Evolutionary conservation across 2,113 vertebrate genomes (phyloP).

Genomic region (Pedetes capensis): DNA sequence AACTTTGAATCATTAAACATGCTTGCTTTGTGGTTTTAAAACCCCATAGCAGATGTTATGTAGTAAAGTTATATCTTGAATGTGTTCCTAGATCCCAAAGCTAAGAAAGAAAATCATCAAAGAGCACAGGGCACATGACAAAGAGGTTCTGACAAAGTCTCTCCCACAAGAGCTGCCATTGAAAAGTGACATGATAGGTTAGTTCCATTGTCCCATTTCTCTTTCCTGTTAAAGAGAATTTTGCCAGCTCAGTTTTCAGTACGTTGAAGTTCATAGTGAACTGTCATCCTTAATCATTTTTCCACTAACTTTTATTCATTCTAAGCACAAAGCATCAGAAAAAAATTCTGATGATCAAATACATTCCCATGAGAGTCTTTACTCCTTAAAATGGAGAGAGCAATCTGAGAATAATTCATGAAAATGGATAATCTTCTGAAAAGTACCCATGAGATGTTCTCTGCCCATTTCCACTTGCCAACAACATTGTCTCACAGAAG

Average conservation of each 20-base stretch:
- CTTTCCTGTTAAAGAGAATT: slow-evolving; percentile 51
- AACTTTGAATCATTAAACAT: slow-evolving; percentile 74
- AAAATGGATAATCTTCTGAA: slow-evolving; percentile 78
- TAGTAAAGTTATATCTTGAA: slow-evolving; percentile 65
- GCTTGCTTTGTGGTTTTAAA: slow-evolving; percentile 76
- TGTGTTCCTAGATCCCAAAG: slow-evolving; percentile 56
- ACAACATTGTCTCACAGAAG: slow-evolving; percentile 43
- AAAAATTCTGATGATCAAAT: slow-evolving; percentile 72
- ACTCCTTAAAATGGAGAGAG: slow-evolving; percentile 71
- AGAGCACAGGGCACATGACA: slow-evolving; percentile 45
- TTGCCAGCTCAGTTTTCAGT: slow-evolving; percentile 67
- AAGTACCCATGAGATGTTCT: slow-evolving; percentile 58
- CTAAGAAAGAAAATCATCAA: slow-evolving; percentile 72
- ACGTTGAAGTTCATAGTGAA: slow-evolving; percentile 48
- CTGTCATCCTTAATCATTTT: slow-evolving; percentile 77
- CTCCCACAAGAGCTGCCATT: slow-evolving; percentile 34
- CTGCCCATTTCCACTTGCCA: slow-evolving; percentile 66
- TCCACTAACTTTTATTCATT: slow-evolving; percentile 71
- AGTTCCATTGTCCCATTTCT: slow-evolving; percentile 62
- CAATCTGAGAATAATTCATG: slow-evolving; percentile 78
- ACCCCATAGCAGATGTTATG: slow-evolving; percentile 73
- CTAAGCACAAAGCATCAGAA: slow-evolving; percentile 63
- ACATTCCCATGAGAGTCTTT: slow-evolving; percentile 74
- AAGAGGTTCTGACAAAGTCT: slow-evolving; percentile 70
- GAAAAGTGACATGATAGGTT: slow-evolving; percentile 60